Evolutionary conservation across 2,888 invertebrate genomes (phyloP).

Genomic region (Chrysodeixis includens): DNA sequence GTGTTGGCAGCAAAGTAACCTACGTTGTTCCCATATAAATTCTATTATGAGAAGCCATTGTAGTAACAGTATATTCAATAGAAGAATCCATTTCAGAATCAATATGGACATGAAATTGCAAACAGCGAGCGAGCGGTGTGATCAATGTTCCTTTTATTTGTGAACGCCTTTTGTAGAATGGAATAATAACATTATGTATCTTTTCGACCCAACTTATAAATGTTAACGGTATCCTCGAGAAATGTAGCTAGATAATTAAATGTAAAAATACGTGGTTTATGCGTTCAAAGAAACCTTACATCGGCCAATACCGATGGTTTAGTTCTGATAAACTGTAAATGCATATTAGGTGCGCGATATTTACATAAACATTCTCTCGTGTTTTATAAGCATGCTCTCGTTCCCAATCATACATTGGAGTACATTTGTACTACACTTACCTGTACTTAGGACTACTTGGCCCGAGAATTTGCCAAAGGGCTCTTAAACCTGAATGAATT

Average conservation of each 20-base stretch:
- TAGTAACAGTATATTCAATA: constrained; percentile 3
- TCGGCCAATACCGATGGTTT: neutral
- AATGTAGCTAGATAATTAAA: constrained; percentile 19
- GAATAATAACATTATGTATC: constrained; percentile 1
- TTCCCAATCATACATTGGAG: constrained; percentile 15
- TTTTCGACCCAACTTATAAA: neutral
- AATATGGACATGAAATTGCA: neutral
- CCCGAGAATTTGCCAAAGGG: neutral
- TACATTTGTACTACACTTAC: neutral
- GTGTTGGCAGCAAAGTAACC: neutral
- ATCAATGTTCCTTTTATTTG: constrained; percentile 1
- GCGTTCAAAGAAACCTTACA: constrained; percentile 13
- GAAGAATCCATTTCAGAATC: neutral
- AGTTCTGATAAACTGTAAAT: constrained; percentile 12
- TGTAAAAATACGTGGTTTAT: constrained; percentile 6
- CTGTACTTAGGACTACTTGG: no score
- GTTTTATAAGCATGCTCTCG: constrained; percentile 30
- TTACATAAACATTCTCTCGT: constrained; percentile 27
- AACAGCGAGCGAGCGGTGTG: neutral
- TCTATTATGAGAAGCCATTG: constrained; percentile 3
- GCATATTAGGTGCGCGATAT: constrained; percentile 16
- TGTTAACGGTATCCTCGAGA: neutral
- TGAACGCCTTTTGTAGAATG: neutral
- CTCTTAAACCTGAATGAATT: neutral
- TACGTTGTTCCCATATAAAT: neutral